Conservation (phyloP, 2,797 vertebrate species). For the Pyrrhura leucotis region DNA sequence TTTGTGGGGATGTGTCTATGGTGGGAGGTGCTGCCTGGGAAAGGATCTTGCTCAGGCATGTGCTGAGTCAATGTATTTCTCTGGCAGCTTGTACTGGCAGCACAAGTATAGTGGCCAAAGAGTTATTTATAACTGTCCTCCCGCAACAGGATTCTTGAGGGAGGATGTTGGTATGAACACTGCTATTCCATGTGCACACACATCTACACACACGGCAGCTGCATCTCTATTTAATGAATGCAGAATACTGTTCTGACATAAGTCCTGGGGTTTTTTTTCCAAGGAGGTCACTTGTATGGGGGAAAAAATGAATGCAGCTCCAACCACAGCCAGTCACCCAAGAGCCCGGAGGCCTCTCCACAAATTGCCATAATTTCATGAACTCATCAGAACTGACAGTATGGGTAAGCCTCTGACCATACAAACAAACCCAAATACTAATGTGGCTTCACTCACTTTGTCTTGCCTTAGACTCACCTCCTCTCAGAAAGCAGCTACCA, state of each 20-base stretch:
- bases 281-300: not conserved
- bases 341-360: conserved; percentile 23
- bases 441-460: conserved; percentile 10
- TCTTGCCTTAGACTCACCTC: not conserved
- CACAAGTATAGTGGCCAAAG: not conserved
- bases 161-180: not conserved
- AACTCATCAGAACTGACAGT: not conserved
- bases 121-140: conserved; percentile 46
- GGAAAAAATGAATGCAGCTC: not conserved
- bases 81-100: conserved; percentile 1
- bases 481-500: not conserved
- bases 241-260: not conserved
- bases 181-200: not conserved
- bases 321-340: not conserved
- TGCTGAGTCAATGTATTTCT: conserved; percentile 50
- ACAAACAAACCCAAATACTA: not conserved
- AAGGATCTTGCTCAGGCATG: not conserved
- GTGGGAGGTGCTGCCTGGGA: conserved; percentile 1
- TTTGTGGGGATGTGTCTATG: accelerated
- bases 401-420: conserved; percentile 33
- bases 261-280: not conserved
- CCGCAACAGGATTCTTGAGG: not conserved
- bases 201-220: not conserved
- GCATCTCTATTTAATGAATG: not conserved
- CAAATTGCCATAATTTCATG: conserved; percentile 20